Base-by-base conservation (phyloP, 1,140 invertebrate species). In the Drosophila tristis region DNA sequence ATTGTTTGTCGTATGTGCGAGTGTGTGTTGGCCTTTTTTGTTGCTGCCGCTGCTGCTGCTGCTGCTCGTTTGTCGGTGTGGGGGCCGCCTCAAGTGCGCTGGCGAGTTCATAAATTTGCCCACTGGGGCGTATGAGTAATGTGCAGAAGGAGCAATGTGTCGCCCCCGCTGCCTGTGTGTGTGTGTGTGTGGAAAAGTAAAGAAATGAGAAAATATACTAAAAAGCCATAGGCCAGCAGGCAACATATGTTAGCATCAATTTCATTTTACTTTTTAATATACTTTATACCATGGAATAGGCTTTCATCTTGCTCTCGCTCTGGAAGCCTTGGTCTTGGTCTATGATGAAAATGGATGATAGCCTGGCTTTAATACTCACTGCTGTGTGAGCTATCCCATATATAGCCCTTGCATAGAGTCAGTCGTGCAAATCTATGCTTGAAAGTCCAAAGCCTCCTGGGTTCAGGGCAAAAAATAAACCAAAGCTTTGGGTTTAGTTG, bases 61-160 rank as follows among this genome's bases (percentile, higher is more conserved):
- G 49, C 62, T 53, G 61, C 72, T 84, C 59, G 74, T 80, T 64
- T 85, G 82, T 62, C 67, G 82, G 35, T 4, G 8, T 3, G 9
- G 35, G 35, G 9, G 9, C 72, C 61, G 79, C 78, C 84, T 87
- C 84, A 84, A 90, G 85, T 87, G 76, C 67, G 72, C 63, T 50
- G 66, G 79, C 76, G 75, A 87, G 84, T 87, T 87, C 84, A 87
- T 87, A 87, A 87, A 87, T 87, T 90, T 87, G 84, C 75, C 84
- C 84, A 84, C 84, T 89, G 84, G 84, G 84, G 79, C 84, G 84
- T 89, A 87, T 87, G 84, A 87, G 84, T 87, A 87, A 87, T 87
- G 84, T 79, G 64, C 84, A 65, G 59, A 90, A 74, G 80, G 7
- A 25, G 44, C 20, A 20, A 20, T 48, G 55, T 57, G 43, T 39